A percentile compares a stretch with the other conserved stretches of the same genome.
These are phyloP conservation scores for Loxodonta africana DNA, from an alignment of 2,113 vertebrate genomes.

Conservation along the genomic window DNA sequence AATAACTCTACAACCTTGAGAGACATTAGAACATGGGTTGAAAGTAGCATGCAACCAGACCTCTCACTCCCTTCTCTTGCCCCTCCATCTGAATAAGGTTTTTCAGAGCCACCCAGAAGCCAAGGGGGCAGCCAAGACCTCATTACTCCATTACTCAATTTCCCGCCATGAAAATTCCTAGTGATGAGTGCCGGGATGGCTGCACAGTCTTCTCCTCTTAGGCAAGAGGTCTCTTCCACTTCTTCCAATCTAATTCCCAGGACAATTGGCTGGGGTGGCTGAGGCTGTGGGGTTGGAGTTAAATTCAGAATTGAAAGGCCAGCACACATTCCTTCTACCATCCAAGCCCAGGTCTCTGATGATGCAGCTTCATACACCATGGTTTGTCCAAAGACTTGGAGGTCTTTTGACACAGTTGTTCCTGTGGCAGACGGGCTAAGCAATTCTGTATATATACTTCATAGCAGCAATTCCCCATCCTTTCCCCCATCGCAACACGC, in stretches of 20 bases:
- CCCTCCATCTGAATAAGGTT: background rate
- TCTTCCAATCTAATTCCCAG: background rate
- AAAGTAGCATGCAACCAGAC: background rate
- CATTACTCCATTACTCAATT: background rate
- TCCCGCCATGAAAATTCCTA: background rate
- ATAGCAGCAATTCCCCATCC: background rate
- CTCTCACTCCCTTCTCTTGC: background rate
- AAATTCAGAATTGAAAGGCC: constrained; percentile 44
- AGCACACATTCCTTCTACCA: background rate
- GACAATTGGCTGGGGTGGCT: background rate
- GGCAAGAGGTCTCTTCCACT: constrained; percentile 1
- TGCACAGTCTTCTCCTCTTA: background rate
- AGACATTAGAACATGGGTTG: background rate
- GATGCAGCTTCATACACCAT: background rate
- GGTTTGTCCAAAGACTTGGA: background rate
- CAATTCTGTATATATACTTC: background rate
- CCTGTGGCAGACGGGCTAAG: background rate
- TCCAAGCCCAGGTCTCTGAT: background rate
- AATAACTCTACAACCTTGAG: constrained; percentile 37
- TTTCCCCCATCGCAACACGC: background rate
- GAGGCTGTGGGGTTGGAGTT: background rate
- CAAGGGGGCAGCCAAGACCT: background rate
- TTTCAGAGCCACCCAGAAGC: background rate
- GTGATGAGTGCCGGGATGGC: background rate
- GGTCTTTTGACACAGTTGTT: background rate